phyloP scores from a whole-genome alignment of 2,888 invertebrate genomes.

The Sinelater perroti region DNA sequence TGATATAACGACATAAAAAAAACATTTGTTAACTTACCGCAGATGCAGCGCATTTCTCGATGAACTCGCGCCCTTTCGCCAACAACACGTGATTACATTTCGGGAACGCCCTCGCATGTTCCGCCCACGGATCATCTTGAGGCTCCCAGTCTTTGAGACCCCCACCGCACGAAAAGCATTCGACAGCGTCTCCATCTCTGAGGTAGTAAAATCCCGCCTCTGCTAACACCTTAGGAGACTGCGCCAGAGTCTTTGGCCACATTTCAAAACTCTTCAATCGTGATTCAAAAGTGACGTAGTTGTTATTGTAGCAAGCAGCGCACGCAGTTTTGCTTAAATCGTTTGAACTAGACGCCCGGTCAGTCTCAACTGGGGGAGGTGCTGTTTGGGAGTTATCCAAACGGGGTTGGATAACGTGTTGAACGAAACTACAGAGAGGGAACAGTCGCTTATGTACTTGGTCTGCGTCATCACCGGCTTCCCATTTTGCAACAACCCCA shows the following conservation, averaged over 20 bases:
- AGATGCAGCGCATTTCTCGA: slow-evolving; percentile 61
- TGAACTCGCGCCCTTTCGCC: slow-evolving; percentile 82
- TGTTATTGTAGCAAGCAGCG: slow-evolving; percentile 70
- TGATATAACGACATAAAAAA: too few species aligned
- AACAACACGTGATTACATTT: slow-evolving; percentile 84
- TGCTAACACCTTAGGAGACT: slow-evolving; percentile 79
- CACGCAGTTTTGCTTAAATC: slow-evolving; percentile 69
- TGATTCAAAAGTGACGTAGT: slow-evolving; percentile 72
- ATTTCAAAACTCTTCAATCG: slow-evolving; percentile 73
- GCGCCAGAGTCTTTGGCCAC: slow-evolving; percentile 81
- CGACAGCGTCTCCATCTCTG: slow-evolving; percentile 76
- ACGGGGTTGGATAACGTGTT: slow-evolving; percentile 58
- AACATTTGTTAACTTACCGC: too few species aligned
- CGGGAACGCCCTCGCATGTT: slow-evolving; percentile 94
- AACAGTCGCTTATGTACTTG: slow-evolving; percentile 72
- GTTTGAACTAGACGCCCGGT: slow-evolving; percentile 3
- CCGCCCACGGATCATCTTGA: slow-evolving; percentile 90
- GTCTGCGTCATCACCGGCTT: slow-evolving; percentile 72
- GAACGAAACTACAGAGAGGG: slow-evolving; percentile 66
- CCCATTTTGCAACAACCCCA: slow-evolving; percentile 73
- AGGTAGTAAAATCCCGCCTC: slow-evolving; percentile 91
- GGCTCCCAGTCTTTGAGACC: slow-evolving; percentile 90
- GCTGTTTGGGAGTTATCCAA: slow-evolving; percentile 39
- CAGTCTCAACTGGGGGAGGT: neutral
- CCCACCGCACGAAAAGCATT: slow-evolving; percentile 95